These are phyloP conservation scores for Dromococcyx pavoninus DNA, from an alignment of 2,797 vertebrate species.

Conservation along the genomic window DNA sequence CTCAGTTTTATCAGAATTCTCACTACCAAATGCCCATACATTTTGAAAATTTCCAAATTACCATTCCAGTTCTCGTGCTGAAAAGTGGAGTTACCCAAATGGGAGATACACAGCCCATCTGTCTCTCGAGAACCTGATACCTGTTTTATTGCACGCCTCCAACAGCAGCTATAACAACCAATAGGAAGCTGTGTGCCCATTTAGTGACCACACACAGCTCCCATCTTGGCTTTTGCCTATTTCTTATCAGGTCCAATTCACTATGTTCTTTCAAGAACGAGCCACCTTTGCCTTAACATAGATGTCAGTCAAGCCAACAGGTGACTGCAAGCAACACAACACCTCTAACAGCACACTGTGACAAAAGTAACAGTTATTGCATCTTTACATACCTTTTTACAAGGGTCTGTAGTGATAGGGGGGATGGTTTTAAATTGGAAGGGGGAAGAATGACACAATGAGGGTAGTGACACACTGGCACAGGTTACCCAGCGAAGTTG, in stretches of 20 bases:
- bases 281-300: not conserved
- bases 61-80: not conserved
- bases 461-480: too few relatives aligned
- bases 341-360: accelerated
- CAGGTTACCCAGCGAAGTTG: too few relatives aligned
- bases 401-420: too few relatives aligned
- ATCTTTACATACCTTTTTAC: not conserved
- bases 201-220: accelerated
- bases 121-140: not conserved
- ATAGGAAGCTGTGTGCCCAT: not conserved
- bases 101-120: not conserved
- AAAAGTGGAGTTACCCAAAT: not conserved
- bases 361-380: not conserved
- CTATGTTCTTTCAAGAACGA: accelerated
- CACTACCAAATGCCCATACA: not conserved
- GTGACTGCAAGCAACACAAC: accelerated
- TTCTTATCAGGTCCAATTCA: not conserved
- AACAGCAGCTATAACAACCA: not conserved
- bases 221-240: not conserved
- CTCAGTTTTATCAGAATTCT: not conserved
- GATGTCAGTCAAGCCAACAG: not conserved
- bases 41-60: not conserved
- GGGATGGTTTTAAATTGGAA: too few relatives aligned
- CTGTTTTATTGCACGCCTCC: not conserved
- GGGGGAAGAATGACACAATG: too few relatives aligned